Evolutionary conservation across 2,113 vertebrate species (phyloP).

Genomic region (Salvelinus alpinus): DNA sequence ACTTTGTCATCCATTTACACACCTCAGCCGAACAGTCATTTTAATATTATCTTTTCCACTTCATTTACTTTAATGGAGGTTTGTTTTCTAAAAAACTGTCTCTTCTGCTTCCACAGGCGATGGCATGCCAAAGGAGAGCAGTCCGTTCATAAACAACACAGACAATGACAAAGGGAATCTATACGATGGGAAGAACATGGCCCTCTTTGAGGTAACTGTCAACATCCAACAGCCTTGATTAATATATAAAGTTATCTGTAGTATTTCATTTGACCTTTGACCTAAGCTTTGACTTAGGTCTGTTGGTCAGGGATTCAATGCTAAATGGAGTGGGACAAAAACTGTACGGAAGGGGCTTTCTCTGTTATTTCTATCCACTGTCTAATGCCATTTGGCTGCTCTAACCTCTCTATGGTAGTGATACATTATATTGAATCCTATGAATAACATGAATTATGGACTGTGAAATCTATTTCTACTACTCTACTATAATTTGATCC

Average conservation of each 20-base stretch:
- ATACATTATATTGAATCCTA: slow-evolving; percentile 3
- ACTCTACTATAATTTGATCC: slow-evolving; percentile 32
- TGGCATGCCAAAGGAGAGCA: slow-evolving; percentile 83
- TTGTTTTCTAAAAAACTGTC: neutral
- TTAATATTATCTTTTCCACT: neutral
- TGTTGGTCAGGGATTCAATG: neutral
- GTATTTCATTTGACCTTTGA: too few relatives aligned
- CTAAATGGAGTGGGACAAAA: neutral
- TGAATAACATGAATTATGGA: slow-evolving; percentile 31
- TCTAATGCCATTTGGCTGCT: slow-evolving; percentile 38
- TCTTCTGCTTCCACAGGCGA: slow-evolving; percentile 77
- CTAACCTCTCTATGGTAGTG: slow-evolving; percentile 17
- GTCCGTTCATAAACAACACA: slow-evolving; percentile 84
- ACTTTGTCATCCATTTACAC: neutral
- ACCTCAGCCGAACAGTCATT: neutral
- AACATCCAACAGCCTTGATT: neutral
- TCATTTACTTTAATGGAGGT: neutral
- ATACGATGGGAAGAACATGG: slow-evolving; percentile 95
- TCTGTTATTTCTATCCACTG: slow-evolving; percentile 4
- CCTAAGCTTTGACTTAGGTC: too few relatives aligned
- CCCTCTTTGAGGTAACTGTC: slow-evolving; percentile 88
- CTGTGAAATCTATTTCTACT: slow-evolving; percentile 26
- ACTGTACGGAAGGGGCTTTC: neutral
- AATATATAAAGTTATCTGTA: too few relatives aligned
- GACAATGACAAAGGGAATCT: slow-evolving; percentile 76